Base-by-base conservation (phyloP, 2,888 invertebrate species). In the Spisula subtruncata region DNA sequence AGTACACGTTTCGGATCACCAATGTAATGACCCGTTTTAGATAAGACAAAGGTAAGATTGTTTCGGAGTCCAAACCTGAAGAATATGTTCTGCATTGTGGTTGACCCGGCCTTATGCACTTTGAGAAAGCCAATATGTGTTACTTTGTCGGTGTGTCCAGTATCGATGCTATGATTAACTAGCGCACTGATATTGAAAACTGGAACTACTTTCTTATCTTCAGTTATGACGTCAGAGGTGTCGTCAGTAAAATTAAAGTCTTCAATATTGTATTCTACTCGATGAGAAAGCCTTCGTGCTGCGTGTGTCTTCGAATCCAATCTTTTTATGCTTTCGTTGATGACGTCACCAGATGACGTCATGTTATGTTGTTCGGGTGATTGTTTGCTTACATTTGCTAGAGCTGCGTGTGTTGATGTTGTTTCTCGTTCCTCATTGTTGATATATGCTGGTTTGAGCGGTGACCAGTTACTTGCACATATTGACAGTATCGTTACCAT, bases 1-100 rank as follows among this genome's bases (percentile, higher is more conserved):
- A 89, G 35, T 46, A 54, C 51, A 0, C 8, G 6, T 14, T 32
- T 16, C 0, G 60, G 1, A 5, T 16, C 2, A 6, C 10, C 0
- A 1, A 89, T 25, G 51, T 86, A 84, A 60, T 89, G 56, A 20
- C 89, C 86, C 10, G 18, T 10, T 48, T 71, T 80, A 10, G 89
- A 86, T 29, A 89, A 35, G 51, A 66, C 81, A 41, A 89, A 81
- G 20, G 83, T 89, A 8, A 89, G 46, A 29, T 84, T 71, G 41
- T 83, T 29, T 66, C 79, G 80, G 18, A 89, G 14, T 0, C 89
- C 89, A 80, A 87, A 89, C 25, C 89, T 51, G 51, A 87, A 89
- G 25, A 89, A 86, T 14, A 89, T 81, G 56, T 89, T 89, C 56
- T 89, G 89, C 87, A 89, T 87, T n/a, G 89, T 89, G 8, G 84